Evolutionary conservation across 2,113 vertebrate genomes (phyloP), one percentile per base, ranked within the genome.

Genomic region (Cacatua alba): DNA sequence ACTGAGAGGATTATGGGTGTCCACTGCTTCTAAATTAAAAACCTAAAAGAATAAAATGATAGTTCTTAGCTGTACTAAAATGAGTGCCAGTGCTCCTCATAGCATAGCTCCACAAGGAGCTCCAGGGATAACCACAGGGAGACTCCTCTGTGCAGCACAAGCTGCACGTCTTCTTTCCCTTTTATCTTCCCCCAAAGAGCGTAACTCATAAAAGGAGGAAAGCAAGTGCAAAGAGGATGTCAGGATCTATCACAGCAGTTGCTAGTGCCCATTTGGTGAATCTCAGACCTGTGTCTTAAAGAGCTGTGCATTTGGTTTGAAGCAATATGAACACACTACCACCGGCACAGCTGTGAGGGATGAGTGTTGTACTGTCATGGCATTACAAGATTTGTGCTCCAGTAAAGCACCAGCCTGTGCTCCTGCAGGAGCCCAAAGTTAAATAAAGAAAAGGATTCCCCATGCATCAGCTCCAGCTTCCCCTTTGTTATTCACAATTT

Each of bases 281-380:
- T 49, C 70, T 79, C 62, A 81, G 49, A 48, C 16, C n/a, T 19
- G 2, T 35, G 44, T 35, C 43, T 82, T 10, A 2, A 67, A 60
- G 29, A 76, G 18, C 18, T 0, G 0, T 31, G 31, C 9, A 17
- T 80, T 72, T 69, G 44, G 15, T 13, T 87, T 78, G 59, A 76
- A 87, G 69, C n/a, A 62, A 13, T 55, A 55, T 5, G 14, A 51
- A 55, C 84, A 74, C 14, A 24, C 10, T 19, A 44, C 10, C 23
- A 17, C 9, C 1, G 0, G 26, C 46, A 31, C 37, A 67, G 37
- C 31, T 57, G 17, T 48, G 17, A 53, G 55, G 63, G 67, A 20
- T 4, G 3, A 43, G 59, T 7, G 5, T 46, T 28, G 29, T 60
- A 48, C 60, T 3, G 0, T 46, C 7, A 0, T 1, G 1, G 31